These are phyloP conservation scores for Ecliptopera silaceata DNA, from an alignment of 2,888 invertebrate species.

Conservation along the genomic window DNA sequence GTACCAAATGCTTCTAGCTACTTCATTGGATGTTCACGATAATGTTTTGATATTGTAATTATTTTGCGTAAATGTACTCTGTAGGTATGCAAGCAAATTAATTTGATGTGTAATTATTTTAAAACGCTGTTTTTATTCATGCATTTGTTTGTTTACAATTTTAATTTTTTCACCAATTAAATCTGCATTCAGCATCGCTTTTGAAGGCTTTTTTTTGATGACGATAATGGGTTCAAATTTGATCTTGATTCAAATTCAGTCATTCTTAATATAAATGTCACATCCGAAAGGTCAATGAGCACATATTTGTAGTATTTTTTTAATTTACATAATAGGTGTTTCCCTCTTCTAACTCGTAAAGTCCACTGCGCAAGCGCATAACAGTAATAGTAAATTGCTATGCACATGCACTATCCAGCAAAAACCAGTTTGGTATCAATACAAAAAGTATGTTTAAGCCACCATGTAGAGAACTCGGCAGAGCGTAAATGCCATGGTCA, in stretches of 20 bases:
- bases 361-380: conserved; percentile 48
- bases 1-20: background rate
- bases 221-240: no score
- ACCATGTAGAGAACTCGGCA: conserved; percentile 67
- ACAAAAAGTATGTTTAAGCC: conserved; percentile 70
- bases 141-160: conserved; percentile 19
- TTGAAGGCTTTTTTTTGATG: no score
- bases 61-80: conserved; percentile 19
- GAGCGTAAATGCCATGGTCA: conserved; percentile 82
- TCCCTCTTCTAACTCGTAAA: conserved; percentile 15
- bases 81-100: conserved; percentile 23
- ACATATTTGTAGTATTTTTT: no score
- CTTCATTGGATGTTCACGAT: conserved; percentile 23
- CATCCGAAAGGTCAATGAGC: no score
- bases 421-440: conserved; percentile 46
- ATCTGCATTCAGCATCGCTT: background rate
- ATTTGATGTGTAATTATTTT: conserved; percentile 28
- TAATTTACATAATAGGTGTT: background rate
- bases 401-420: conserved; percentile 46
- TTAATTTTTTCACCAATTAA: conserved; percentile 6
- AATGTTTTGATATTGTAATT: conserved; percentile 28
- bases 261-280: no score
- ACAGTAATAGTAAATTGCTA: conserved; percentile 57
- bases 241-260: no score
- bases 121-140: conserved; percentile 16